Percentiles rank a stretch among this genome's conserved stretches.
These are phyloP conservation scores for Pholis gunnellus DNA, from an alignment of 2,113 vertebrate species.

Conservation along the genomic window DNA sequence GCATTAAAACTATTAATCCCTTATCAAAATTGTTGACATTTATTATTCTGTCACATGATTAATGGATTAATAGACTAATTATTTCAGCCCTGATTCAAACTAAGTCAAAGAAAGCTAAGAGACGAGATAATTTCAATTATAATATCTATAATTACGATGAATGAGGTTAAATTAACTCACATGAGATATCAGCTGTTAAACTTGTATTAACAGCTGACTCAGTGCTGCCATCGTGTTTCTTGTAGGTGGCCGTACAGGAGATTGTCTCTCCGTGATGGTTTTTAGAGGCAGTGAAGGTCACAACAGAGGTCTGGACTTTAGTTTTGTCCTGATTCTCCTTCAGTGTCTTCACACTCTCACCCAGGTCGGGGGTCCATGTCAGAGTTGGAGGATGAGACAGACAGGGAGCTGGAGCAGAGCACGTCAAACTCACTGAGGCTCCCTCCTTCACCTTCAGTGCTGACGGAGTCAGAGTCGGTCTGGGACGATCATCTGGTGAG, in stretches of 20 bases:
- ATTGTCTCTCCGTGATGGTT: slow-evolving; percentile 40
- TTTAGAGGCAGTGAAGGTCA: slow-evolving; percentile 65
- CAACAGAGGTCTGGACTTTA: slow-evolving; percentile 39
- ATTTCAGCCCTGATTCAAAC: background rate
- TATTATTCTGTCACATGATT: background rate
- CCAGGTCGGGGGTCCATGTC: slow-evolving; percentile 59
- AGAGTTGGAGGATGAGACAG: slow-evolving; percentile 54
- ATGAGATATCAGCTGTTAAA: no score
- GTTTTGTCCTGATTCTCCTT: slow-evolving; percentile 52
- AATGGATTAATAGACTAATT: background rate
- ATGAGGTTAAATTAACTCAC: no score
- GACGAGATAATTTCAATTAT: no score
- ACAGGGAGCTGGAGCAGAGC: slow-evolving; percentile 63
- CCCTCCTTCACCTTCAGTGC: slow-evolving; percentile 50
- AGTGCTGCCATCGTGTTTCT: slow-evolving; percentile 20
- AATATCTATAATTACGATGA: no score
- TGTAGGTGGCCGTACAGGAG: slow-evolving; percentile 60
- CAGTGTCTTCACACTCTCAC: slow-evolving; percentile 37
- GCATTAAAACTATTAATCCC: background rate
- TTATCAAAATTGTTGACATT: background rate
- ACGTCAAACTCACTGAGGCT: slow-evolving; percentile 43
- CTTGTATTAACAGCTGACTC: no score
- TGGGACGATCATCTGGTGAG: slow-evolving; percentile 25
- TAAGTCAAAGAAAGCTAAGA: no score
- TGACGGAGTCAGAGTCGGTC: slow-evolving; percentile 41